phyloP scores from a whole-genome alignment of 2,797 vertebrate species.

The Artibeus lituratus region DNA sequence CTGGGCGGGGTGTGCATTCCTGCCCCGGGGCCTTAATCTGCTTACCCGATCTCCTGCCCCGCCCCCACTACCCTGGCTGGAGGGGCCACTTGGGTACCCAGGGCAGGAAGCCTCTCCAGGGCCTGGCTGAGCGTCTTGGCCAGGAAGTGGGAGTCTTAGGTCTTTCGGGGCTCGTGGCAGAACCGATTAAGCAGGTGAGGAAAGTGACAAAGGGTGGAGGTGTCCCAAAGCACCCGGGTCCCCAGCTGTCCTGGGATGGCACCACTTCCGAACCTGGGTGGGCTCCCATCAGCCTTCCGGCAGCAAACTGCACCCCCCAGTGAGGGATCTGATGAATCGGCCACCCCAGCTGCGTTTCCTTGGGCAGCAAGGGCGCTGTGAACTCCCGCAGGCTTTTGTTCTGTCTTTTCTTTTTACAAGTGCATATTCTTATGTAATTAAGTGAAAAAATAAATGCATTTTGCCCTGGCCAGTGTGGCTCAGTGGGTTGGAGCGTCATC shows the following conservation, averaged over 20 bases:
- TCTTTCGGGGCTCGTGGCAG: background rate
- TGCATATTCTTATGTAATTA: background rate
- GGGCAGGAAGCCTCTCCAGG: background rate
- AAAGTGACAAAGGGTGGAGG: background rate
- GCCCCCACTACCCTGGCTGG: no score
- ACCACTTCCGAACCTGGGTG: background rate
- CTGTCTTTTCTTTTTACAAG: background rate
- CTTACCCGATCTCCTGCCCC: slow-evolving; percentile 59
- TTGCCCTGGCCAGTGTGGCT: background rate
- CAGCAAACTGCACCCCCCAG: background rate
- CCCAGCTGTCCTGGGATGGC: background rate
- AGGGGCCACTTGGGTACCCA: rapidly evolving
- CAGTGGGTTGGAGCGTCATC: background rate
- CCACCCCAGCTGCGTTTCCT: background rate
- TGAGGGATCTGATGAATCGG: background rate
- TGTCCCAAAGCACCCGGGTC: background rate
- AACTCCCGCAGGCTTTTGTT: background rate
- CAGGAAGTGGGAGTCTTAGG: rapidly evolving
- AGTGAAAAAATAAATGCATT: background rate
- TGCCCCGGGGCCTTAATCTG: slow-evolving; percentile 69
- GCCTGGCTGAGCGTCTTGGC: background rate
- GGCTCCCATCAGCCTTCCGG: no score
- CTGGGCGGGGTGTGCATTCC: slow-evolving; percentile 72
- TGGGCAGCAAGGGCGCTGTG: background rate
- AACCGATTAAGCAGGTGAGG: background rate